Percentiles rank a stretch among this genome's conserved stretches.
These are phyloP conservation scores for Chrysomela aeneicollis DNA, from an alignment of 2,888 invertebrate genomes.

Conservation along the genomic window DNA sequence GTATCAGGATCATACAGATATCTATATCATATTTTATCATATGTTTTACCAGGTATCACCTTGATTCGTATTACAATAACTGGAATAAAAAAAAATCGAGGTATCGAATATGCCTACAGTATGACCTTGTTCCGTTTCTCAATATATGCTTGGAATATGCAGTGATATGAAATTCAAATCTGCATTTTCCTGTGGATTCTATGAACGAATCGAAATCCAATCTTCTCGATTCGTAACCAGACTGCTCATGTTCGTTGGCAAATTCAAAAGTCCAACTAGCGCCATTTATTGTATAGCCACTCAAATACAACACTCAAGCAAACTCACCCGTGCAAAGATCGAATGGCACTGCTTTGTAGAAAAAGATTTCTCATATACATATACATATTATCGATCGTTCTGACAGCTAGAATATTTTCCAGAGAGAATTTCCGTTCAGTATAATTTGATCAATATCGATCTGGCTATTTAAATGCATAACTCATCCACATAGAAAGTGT, in stretches of 20 bases:
- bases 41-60: no score
- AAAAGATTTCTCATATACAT: constrained; percentile 12
- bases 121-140: no score
- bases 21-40: no score
- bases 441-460: constrained; percentile 36
- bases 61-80: no score
- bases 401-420: constrained; percentile 16
- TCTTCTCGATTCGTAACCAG: not conserved
- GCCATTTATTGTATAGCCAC: not conserved
- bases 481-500: constrained; percentile 30
- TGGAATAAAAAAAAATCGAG: no score
- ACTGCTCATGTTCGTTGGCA: not conserved
- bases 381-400: constrained; percentile 20
- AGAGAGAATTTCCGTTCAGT: constrained; percentile 24
- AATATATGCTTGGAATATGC: no score
- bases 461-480: constrained; percentile 32
- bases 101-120: no score
- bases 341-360: not conserved
- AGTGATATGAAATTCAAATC: no score
- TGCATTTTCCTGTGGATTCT: not conserved
- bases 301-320: not conserved
- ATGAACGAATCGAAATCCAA: not conserved
- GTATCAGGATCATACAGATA: no score
- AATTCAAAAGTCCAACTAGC: not conserved
- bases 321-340: not conserved